Evolutionary conservation across 2,113 vertebrate species (phyloP).

Genomic region (Nestor notabilis): DNA sequence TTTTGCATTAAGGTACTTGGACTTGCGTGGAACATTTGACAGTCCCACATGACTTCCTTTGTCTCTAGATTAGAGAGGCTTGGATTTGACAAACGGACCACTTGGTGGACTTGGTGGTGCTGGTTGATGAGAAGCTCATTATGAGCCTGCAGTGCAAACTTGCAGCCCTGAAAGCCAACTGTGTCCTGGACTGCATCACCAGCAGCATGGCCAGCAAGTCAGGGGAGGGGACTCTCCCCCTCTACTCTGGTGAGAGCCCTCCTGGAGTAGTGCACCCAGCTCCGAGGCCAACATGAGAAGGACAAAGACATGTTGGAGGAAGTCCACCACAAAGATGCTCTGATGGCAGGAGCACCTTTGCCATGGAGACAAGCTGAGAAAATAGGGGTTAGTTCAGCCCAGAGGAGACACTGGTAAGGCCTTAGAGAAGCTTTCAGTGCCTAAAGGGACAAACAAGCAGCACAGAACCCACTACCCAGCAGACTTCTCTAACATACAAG

Average conservation of each 20-base stretch:
- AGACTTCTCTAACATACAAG: fast-evolving
- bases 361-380: neutral
- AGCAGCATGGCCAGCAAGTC: neutral
- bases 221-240: neutral
- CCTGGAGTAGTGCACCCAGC: neutral
- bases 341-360: neutral
- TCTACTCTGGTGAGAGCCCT: neutral
- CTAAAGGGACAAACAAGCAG: neutral
- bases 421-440: neutral
- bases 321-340: neutral
- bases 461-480: fast-evolving
- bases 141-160: neutral
- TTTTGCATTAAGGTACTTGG: neutral
- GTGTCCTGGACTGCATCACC: neutral
- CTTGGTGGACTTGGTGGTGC: neutral
- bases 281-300: neutral
- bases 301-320: neutral
- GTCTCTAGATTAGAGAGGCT: neutral
- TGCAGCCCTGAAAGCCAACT: neutral
- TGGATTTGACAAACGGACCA: neutral
- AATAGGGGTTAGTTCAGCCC: neutral
- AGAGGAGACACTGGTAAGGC: neutral
- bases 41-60: neutral
- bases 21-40: neutral
- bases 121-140: neutral